A percentile compares a stretch with the other conserved stretches of the same genome.
phyloP scores from a whole-genome alignment of 2,113 vertebrate species.

The Cacatua alba region DNA sequence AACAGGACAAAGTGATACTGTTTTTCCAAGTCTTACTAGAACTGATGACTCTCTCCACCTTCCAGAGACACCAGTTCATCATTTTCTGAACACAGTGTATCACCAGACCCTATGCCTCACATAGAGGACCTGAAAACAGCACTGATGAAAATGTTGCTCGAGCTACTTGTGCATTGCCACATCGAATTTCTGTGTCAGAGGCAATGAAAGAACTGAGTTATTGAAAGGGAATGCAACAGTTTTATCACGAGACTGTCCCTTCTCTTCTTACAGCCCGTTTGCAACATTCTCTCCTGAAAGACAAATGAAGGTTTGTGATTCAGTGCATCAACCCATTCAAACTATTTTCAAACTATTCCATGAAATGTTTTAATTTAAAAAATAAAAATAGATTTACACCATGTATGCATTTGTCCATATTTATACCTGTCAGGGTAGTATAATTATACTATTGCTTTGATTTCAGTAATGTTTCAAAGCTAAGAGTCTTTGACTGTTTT shows the following conservation, averaged over 20 bases:
- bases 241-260: not conserved
- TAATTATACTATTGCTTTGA: not conserved
- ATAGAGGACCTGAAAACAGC: not conserved
- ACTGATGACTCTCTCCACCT: not conserved
- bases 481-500: not conserved
- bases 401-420: not conserved
- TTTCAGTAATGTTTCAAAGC: not conserved
- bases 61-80: not conserved
- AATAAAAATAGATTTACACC: not conserved
- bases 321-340: not conserved
- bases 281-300: not conserved
- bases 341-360: not conserved
- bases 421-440: not conserved
- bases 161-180: not conserved
- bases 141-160: not conserved
- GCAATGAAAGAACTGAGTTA: not conserved
- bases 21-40: not conserved
- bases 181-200: constrained; percentile 3
- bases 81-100: not conserved
- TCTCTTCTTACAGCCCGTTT: not conserved
- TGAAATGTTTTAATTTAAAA: not conserved
- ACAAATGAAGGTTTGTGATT: not conserved
- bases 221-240: not conserved
- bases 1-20: not conserved
- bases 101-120: not conserved